phyloP scores from a whole-genome alignment of 1,140 invertebrate species.

The Solenopsis invicta region DNA sequence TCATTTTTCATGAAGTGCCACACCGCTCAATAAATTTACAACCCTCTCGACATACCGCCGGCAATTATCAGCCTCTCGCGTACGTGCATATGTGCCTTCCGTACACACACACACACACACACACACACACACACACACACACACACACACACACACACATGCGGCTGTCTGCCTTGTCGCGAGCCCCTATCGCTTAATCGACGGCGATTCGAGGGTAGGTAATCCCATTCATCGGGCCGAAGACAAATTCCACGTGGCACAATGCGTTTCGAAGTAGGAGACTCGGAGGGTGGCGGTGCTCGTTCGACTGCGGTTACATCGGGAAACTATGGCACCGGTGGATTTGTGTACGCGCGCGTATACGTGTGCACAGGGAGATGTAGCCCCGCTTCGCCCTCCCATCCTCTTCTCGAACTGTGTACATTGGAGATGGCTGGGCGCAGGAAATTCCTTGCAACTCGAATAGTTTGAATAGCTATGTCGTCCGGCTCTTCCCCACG shows the following conservation, averaged over 20 bases:
- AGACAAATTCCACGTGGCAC: conserved; percentile 74
- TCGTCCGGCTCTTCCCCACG: conserved; percentile 55
- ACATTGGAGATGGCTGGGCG: conserved; percentile 52
- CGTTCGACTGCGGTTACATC: conserved; percentile 77
- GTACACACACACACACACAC: background rate
- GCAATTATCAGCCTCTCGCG: conserved; percentile 34
- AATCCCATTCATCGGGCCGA: conserved; percentile 76
- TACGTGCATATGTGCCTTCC: conserved; percentile 22
- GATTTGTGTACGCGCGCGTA: conserved; percentile 56
- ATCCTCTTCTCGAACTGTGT: conserved; percentile 51
- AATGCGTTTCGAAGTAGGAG: conserved; percentile 63
- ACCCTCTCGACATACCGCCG: conserved; percentile 39
- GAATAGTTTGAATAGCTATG: conserved; percentile 78
- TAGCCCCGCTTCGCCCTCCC: background rate
- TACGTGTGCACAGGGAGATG: conserved; percentile 11
- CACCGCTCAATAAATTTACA: conserved; percentile 23
- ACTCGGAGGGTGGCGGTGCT: conserved; percentile 64
- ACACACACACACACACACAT: too few species aligned
- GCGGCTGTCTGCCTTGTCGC: background rate
- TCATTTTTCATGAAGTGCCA: conserved; percentile 36
- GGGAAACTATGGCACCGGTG: conserved; percentile 74
- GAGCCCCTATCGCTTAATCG: conserved; percentile 70
- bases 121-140: too few species aligned
- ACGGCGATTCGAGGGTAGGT: conserved; percentile 72
- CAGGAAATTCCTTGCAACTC: conserved; percentile 76